Evolutionary conservation across 2,888 invertebrate species (phyloP), one percentile per base, ranked within the genome.

Genomic region (Philonicus albiceps): DNA sequence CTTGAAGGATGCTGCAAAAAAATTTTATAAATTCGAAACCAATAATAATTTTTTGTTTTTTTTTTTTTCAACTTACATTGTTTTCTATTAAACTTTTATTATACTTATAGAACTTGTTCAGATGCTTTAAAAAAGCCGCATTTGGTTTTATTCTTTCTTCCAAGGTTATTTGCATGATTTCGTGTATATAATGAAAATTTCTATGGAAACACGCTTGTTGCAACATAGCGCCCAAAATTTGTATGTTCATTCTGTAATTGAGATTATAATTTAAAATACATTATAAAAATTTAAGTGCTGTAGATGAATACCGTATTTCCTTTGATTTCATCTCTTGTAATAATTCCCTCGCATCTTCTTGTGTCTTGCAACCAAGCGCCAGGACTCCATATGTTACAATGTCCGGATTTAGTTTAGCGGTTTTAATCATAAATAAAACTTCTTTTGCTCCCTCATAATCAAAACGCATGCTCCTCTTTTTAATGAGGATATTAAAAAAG

Each of bases 401-500:
- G 91, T 98, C 95, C 0, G 96, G 95, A 88, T 93, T 92, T 31
- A 96, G 91, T 85, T 92, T 93, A 80, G 94, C 94, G 22, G 93
- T 93, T 87, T 93, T 90, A 88, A 96, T 94, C 89, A 95, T 91
- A 16, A 92, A 90, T 85, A 94, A 91, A 0, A 96, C 94, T 89
- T 93, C 94, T 93, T 94, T 94, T 16, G 97, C 97, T 89, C 93
- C 94, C 84, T 94, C 93, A 91, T 95, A 95, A 90, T 96, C 95
- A 86, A 91, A 93, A 88, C 97, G 93, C 90, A 95, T 92, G 90
- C 95, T 95, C 87, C 97, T 94, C 90, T 95, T 96, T 90, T 96
- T 96, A 85, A 98, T 97, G 11, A 98, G 93, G 93, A 96, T 94
- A 91, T 98, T 98, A 90, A 95, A 97, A 91, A 98, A 97, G 90